Base-by-base conservation (phyloP, 2,888 invertebrate species). In the Ophioninae sp. region DNA sequence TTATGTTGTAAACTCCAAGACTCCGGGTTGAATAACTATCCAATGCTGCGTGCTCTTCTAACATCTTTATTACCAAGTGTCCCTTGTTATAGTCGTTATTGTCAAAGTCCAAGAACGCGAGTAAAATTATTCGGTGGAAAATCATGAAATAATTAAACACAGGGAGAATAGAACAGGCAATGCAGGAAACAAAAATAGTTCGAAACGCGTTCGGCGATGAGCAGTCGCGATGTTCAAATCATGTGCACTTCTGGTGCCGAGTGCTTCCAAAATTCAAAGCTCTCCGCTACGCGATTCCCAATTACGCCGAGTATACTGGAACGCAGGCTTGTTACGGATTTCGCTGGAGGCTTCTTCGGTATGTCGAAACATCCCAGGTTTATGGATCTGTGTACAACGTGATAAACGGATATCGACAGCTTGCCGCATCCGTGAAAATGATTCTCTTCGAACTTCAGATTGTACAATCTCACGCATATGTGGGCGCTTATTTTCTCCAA, bases 381-480 rank as follows among this genome's bases (percentile, higher is more conserved):
- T 81, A 88, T n/a, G 78, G 81, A 85, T 86, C 85, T 81, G 41
- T 82, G 84, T n/a, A 86, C 75, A 0, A 84, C 5, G 68, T 82
- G 86, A 58, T 75, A 83, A 69, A 86, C 23, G 8, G 73, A 61
- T 44, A 86, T 44, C 3, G 87, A 87, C 6, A 89, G 73, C 73
- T 88, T 87, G 0, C 86, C 87, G 82, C 91, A 92, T 0, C 87
- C 88, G 83, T 89, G 88, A 58, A 91, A 87, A 68, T 86, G 83
- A 20, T 87, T 78, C 0, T 72, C 44, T 0, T 75, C 80, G 13
- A 88, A 85, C 59, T 87, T 84, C 30, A 92, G 79, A 72, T 92
- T 87, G 82, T 90, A 90, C 0, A 92, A 78, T 64, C 84, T 85
- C 41, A 91, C 59, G 68, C 92, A 92, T 44, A 90, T 56, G 61